These are phyloP conservation scores for Hyperoplus lanceolatus DNA, from an alignment of 2,797 vertebrate species.

Conservation along the genomic window DNA sequence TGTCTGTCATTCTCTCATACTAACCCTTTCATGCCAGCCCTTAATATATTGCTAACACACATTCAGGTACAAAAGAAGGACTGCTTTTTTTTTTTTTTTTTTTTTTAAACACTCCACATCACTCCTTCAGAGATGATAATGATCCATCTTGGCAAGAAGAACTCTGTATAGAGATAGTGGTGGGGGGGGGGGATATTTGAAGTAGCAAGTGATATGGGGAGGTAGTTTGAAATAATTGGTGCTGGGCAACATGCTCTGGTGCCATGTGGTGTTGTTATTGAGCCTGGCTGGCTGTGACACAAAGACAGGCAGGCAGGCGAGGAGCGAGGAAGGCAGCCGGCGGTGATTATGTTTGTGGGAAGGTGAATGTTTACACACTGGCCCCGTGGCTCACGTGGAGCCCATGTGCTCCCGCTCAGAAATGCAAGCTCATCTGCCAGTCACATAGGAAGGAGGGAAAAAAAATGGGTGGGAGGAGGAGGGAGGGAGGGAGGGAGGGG, in stretches of 20 bases:
- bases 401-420: constrained; percentile 90
- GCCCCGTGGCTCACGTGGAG: constrained; percentile 81
- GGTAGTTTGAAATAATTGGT: constrained; percentile 75
- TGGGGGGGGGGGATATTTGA: constrained; percentile 17
- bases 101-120: constrained; percentile 44
- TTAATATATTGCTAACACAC: constrained; percentile 6
- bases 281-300: constrained; percentile 70
- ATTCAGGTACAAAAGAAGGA: constrained; percentile 16
- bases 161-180: constrained; percentile 35
- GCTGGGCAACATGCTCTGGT: constrained; percentile 60
- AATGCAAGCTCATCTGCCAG: constrained; percentile 97
- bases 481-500: constrained; percentile 1
- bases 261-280: constrained; percentile 76
- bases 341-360: constrained; percentile 71
- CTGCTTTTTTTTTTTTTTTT: constrained; percentile 15
- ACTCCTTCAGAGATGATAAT: constrained; percentile 52
- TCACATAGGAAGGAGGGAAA: constrained; percentile 73
- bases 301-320: constrained; percentile 61
- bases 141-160: constrained; percentile 57
- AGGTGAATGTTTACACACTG: constrained; percentile 83
- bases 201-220: constrained; percentile 63
- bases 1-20: constrained; percentile 27
- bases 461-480: constrained; percentile 37
- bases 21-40: neutral
- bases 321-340: constrained; percentile 62